Conservation (phyloP, 1,140 invertebrate species). For the Glossosoma conforme region DNA sequence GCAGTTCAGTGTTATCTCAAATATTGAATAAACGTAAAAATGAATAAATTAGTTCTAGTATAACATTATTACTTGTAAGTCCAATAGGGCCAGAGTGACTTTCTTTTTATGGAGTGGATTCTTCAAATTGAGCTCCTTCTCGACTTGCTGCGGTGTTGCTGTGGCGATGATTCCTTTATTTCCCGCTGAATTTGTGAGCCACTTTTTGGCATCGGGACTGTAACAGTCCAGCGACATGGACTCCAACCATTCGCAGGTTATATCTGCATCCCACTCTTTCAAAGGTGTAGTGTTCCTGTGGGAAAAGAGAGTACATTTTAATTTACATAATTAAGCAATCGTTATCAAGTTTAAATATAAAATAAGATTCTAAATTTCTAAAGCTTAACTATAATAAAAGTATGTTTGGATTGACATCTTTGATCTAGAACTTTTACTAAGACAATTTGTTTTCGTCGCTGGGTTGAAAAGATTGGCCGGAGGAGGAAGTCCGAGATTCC, state of each 20-base stretch:
- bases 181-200: conserved; percentile 70
- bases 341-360: neutral
- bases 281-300: conserved; percentile 56
- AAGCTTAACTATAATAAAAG: too few species aligned
- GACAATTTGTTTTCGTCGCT: too few species aligned
- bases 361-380: neutral
- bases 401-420: too few species aligned
- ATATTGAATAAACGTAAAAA: too few species aligned
- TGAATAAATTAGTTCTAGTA: too few species aligned
- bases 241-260: conserved; percentile 83
- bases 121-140: conserved; percentile 84
- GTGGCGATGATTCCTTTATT: conserved; percentile 65
- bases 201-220: conserved; percentile 66
- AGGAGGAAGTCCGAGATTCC: too few species aligned
- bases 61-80: conserved; percentile 45
- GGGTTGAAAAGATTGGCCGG: too few species aligned
- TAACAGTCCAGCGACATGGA: conserved; percentile 84
- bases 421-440: too few species aligned
- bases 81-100: conserved; percentile 72
- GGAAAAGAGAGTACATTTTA: neutral
- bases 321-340: neutral
- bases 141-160: conserved; percentile 74
- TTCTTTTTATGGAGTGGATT: conserved; percentile 90
- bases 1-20: too few species aligned
- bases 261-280: conserved; percentile 75